These are phyloP conservation scores for Amphiprion percula DNA, from an alignment of 2,113 vertebrate species.

Conservation along the genomic window DNA sequence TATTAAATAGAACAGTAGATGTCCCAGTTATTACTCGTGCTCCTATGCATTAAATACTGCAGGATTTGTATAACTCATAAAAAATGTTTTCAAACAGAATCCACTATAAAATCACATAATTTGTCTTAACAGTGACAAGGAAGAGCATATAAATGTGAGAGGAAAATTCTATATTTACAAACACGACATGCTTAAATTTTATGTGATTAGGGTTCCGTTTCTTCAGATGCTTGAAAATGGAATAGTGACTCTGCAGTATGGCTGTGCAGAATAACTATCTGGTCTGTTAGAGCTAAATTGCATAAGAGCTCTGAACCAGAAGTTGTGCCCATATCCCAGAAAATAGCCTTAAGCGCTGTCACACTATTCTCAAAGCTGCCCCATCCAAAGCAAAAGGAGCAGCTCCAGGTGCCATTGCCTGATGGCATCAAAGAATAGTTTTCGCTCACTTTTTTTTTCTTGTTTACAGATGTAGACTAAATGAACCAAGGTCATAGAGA, in stretches of 20 bases:
- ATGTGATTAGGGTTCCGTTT: conserved; percentile 3
- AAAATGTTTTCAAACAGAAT: background rate
- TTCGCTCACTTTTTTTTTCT: conserved; percentile 18
- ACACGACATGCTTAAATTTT: conserved; percentile 6
- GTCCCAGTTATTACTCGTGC: background rate
- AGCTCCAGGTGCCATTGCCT: conserved; percentile 24
- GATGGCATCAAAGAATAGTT: conserved; percentile 39
- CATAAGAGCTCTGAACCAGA: conserved; percentile 28
- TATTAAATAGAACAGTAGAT: background rate
- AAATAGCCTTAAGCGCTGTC: conserved; percentile 33
- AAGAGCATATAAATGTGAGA: background rate
- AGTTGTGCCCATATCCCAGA: conserved; percentile 18
- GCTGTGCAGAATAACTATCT: conserved; percentile 11
- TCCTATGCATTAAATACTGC: background rate
- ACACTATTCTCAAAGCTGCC: conserved; percentile 20
- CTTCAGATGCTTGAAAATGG: background rate
- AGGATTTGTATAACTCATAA: background rate
- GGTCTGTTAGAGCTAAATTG: conserved; percentile 29
- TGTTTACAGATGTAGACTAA: conserved; percentile 8
- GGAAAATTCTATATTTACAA: conserved; percentile 26
- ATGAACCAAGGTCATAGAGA: conserved; percentile 7
- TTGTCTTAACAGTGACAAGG: background rate
- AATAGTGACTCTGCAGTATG: background rate
- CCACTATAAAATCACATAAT: background rate
- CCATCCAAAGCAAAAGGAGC: conserved; percentile 3